Evolutionary conservation across 2,888 invertebrate species (phyloP), one percentile per base, ranked within the genome.

Genomic region (Apodemia zela): DNA sequence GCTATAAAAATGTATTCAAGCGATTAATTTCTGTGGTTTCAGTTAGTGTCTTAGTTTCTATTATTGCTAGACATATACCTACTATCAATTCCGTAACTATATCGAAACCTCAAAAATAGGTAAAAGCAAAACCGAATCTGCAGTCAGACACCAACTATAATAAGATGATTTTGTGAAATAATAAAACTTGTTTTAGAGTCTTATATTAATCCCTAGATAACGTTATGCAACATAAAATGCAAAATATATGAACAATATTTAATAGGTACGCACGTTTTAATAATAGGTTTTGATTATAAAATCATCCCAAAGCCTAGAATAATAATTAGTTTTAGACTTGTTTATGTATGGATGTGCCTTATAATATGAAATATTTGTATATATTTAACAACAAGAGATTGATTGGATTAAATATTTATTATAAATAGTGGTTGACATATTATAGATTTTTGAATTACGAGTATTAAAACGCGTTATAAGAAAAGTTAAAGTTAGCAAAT

Each of bases 291-390:
- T 58, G 58, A 58, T 47, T 33, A 47, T 58, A 45, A 59, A 62
- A 45, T 47, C 47, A 47, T 62, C 59, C 62, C 62, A 62, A 62
- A 62, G 62, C 59, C 62, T 62, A 62, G 62, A 45, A 38, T 62
- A 58, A 58, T 62, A 58, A 58, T 58, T 47, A 57, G 21, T 58
- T 58, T n/a, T 25, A 25, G 29, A 17, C 25, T 45, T 29, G 29
- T 29, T 58, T 45, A 58, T 25, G 58, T 62, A 58, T 54, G 62
- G 38, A 58, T 58, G 62, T 62, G 62, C 62, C 62, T 62, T 62
- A 58, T 11, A 11, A 51, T 11, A 21, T 21, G 21, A 45, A 62
- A 38, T 38, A 38, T 38, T 13, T 38, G 11, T 38, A 38, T 38
- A 38, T 38, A 38, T 7, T 33, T 33, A 33, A 33, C 33, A 25